Evolutionary conservation across 2,113 vertebrate genomes (phyloP).

Genomic region (Silurus asotus): DNA sequence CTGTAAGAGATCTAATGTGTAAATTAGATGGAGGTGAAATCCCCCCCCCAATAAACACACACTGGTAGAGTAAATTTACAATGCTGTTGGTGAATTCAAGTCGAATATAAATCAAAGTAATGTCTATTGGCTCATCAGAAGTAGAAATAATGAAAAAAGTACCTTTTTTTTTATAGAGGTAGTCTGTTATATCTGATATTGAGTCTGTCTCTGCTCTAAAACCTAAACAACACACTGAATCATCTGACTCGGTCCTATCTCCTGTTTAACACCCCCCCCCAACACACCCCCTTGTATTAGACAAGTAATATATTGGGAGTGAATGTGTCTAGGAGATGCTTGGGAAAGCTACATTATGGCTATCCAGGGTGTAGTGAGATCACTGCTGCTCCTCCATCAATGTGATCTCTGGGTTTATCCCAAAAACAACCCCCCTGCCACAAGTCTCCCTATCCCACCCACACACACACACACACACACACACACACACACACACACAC

Average conservation of each 20-base stretch:
- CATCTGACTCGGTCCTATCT: neutral
- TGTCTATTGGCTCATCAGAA: neutral
- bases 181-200: neutral
- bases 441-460: neutral
- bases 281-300: neutral
- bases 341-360: neutral
- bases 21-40: neutral
- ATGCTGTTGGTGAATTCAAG: neutral
- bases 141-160: neutral
- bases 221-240: constrained; percentile 4
- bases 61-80: neutral
- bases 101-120: neutral
- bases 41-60: neutral
- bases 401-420: constrained; percentile 22
- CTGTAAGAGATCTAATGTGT: neutral
- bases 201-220: neutral
- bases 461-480: neutral
- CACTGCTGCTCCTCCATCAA: neutral
- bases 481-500: constrained; percentile 17
- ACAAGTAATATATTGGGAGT: neutral
- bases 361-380: constrained; percentile 8
- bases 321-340: neutral
- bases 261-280: neutral
- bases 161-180: neutral
- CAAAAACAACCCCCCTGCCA: neutral